phyloP scores from a whole-genome alignment of 2,888 invertebrate genomes.

The Gastracanthus pulcherrimus region DNA sequence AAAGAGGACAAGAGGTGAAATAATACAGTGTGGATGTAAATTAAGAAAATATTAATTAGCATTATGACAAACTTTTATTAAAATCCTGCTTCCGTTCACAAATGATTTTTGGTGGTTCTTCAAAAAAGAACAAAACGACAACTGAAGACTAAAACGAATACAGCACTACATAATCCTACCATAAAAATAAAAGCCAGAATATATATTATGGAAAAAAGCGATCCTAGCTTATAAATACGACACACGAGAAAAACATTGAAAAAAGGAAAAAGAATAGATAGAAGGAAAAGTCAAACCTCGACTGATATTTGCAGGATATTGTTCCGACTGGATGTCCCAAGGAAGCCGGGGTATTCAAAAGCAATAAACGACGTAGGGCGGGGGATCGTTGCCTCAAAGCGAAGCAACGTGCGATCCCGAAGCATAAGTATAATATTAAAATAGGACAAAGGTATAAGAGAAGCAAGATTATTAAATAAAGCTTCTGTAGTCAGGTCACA shows the following conservation, averaged over 20 bases:
- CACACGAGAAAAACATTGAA: not conserved
- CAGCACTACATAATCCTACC: not conserved
- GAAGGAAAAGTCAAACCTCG: constrained; percentile 51
- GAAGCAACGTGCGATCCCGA: constrained; percentile 34
- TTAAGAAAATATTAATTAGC: constrained; percentile 7
- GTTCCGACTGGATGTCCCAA: constrained; percentile 76
- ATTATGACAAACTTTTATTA: constrained; percentile 42
- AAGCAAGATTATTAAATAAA: not conserved
- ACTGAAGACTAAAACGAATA: not conserved
- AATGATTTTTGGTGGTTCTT: constrained; percentile 5
- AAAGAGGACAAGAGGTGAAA: constrained; percentile 15
- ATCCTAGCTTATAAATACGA: not conserved
- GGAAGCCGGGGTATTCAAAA: constrained; percentile 77
- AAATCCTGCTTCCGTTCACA: constrained; percentile 7
- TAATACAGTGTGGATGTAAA: constrained; percentile 28
- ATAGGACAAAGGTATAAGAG: not conserved
- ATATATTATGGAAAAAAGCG: not conserved
- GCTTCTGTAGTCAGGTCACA: constrained; percentile 54
- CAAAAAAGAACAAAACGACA: not conserved
- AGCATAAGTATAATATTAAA: constrained; percentile 44
- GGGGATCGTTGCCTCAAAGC: constrained; percentile 62
- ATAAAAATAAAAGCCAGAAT: too few relatives aligned
- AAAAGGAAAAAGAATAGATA: constrained; percentile 18
- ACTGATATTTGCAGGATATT: constrained; percentile 78
- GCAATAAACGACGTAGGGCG: constrained; percentile 75